phyloP scores from a whole-genome alignment of 2,888 invertebrate genomes.

The Elgonia sp. region DNA sequence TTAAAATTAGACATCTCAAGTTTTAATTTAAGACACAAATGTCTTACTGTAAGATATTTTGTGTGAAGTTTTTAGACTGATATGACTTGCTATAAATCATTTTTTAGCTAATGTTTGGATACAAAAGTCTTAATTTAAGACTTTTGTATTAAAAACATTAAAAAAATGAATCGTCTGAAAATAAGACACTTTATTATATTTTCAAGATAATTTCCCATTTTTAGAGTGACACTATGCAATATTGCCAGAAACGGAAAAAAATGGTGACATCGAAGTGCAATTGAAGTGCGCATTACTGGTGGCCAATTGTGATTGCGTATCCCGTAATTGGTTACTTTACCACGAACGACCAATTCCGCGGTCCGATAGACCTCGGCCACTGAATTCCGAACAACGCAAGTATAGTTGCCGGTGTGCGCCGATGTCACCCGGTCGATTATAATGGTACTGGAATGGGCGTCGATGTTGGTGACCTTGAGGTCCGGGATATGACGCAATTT shows the following conservation, averaged over 20 bases:
- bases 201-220: too few species aligned
- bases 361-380: slow-evolving; percentile 89
- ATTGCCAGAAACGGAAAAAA: slow-evolving; percentile 47
- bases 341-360: slow-evolving; percentile 87
- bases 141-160: too few species aligned
- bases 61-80: too few species aligned
- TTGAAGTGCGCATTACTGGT: slow-evolving; percentile 69
- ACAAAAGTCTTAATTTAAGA: too few species aligned
- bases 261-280: slow-evolving; percentile 75
- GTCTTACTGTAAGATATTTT: too few species aligned
- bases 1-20: too few species aligned
- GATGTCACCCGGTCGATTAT: slow-evolving; percentile 95
- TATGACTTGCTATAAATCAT: too few species aligned
- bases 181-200: too few species aligned
- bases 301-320: slow-evolving; percentile 42
- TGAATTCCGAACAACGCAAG: slow-evolving; percentile 96
- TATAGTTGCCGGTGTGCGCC: slow-evolving; percentile 95
- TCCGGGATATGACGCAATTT: slow-evolving; percentile 80
- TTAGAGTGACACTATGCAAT: slow-evolving; percentile 26
- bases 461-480: slow-evolving; percentile 87
- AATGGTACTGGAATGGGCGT: slow-evolving; percentile 95
- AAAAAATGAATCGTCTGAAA: too few species aligned
- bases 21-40: too few species aligned
- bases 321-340: slow-evolving; percentile 83
- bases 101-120: too few species aligned